A percentile compares a stretch with the other conserved stretches of the same genome.
phyloP scores from a whole-genome alignment of 2,113 vertebrate genomes.

The Megatriorchis doriae region DNA sequence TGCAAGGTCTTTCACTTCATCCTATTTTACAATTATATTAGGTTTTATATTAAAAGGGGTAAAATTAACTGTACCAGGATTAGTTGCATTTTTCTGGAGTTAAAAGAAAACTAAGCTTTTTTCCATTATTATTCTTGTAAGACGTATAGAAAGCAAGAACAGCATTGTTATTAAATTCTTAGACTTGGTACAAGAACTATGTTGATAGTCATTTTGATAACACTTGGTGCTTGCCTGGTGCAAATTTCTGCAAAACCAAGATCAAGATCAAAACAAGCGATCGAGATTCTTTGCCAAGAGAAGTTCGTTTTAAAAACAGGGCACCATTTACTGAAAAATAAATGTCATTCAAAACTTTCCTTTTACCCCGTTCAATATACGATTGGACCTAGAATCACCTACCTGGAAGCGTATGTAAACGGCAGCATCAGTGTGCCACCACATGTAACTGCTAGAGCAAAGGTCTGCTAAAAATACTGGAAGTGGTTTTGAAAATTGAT shows the following conservation, averaged over 20 bases:
- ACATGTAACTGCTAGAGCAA: constrained; percentile 19
- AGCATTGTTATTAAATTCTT: neutral
- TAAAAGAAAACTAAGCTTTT: neutral
- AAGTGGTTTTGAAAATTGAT: constrained; percentile 36
- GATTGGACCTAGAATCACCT: neutral
- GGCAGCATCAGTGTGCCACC: neutral
- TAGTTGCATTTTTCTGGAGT: neutral
- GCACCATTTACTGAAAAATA: neutral
- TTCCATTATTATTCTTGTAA: neutral
- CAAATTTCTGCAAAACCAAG: neutral
- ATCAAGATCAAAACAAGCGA: neutral
- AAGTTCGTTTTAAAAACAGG: neutral
- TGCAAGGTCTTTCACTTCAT: neutral
- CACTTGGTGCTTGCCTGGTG: neutral
- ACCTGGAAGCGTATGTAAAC: neutral
- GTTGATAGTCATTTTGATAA: neutral
- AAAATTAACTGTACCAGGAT: neutral
- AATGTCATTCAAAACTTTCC: neutral
- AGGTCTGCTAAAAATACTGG: constrained; percentile 55
- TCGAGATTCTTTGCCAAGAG: neutral
- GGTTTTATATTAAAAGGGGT: neutral
- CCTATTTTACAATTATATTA: neutral
- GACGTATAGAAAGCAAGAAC: neutral
- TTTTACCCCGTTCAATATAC: neutral
- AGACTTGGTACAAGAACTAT: neutral